Evolutionary conservation across 2,888 invertebrate species (phyloP), one percentile per base, ranked within the genome.

Genomic region (Gastracanthus pulcherrimus): DNA sequence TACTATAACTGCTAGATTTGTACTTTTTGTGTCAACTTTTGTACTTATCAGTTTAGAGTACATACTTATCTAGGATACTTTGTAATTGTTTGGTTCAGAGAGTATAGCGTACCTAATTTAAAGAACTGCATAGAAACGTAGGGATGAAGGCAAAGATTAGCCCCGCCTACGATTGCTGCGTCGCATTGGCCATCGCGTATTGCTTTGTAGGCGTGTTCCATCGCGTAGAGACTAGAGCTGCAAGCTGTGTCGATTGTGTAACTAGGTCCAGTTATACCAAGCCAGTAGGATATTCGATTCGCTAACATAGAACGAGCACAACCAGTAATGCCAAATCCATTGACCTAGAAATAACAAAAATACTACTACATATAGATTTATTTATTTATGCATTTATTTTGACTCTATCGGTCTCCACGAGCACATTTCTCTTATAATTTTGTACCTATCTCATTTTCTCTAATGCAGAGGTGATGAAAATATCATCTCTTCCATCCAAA

Each of bases 191-290:
- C 97, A 85, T 94, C 94, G 58, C 95, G 93, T 66, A 98, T 94
- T 0, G 96, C 94, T 76, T 94, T 93, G 89, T 95, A 96, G 6
- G 96, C 97, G 85, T 95, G 95, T 87, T 98, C 97, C 64, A 98
- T 84, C 0, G 98, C 98, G 87, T 96, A 95, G 84, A 98, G 93
- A 7, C 97, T 97, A 78, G 98, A 98, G 23, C 97, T 97, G 91
- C 98, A 98, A 0, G 98, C 98, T 0, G 98, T 97, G 92, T 98
- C 98, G n/a, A 97, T 93, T 0, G 96, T 94, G 92, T 95, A 96
- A 5, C 97, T 97, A 0, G 98, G 98, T 0, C 98, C 98, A 87
- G 95, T 95, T 34, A 97, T 93, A 41, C 98, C 98, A 82, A 98
- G 94, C 92, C 95, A 95, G 91, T 96, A 98, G 2, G 97, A 97